A percentile compares a stretch with the other conserved stretches of the same genome.
Evolutionary conservation across 2,888 invertebrate species (phyloP).

Genomic region (Invenusta paracnida): DNA sequence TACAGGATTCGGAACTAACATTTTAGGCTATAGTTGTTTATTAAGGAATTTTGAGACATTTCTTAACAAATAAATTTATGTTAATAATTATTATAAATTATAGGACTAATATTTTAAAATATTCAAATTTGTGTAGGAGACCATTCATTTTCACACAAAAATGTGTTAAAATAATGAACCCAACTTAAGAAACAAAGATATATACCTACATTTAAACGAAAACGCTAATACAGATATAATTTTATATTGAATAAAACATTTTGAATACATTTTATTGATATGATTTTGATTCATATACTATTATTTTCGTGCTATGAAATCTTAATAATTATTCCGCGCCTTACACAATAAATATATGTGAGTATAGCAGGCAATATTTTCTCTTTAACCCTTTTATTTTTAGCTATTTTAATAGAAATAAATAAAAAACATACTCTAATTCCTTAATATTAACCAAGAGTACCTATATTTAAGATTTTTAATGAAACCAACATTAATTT

Average conservation of each 20-base stretch:
- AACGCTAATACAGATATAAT: background rate
- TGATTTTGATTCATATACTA: background rate
- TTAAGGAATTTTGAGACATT: background rate
- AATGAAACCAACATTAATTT: too few species aligned
- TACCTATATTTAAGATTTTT: too few species aligned
- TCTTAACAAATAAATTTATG: too few species aligned
- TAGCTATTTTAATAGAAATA: too few species aligned
- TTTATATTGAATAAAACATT: background rate
- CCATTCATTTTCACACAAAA: background rate
- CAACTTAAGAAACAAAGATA: background rate
- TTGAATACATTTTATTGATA: background rate
- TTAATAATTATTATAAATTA: background rate
- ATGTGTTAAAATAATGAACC: background rate
- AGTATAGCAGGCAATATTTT: too few species aligned
- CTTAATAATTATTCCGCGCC: too few species aligned
- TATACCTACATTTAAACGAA: background rate
- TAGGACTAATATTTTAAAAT: background rate
- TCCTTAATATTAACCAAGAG: too few species aligned
- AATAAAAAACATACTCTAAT: too few species aligned
- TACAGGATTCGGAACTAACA: background rate
- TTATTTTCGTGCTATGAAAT: too few species aligned
- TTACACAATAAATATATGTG: too few species aligned
- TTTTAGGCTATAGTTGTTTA: background rate
- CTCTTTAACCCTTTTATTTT: too few species aligned
- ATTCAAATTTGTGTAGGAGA: background rate